phyloP scores from a whole-genome alignment of 1,140 invertebrate genomes.

The Papilio polyxenes region DNA sequence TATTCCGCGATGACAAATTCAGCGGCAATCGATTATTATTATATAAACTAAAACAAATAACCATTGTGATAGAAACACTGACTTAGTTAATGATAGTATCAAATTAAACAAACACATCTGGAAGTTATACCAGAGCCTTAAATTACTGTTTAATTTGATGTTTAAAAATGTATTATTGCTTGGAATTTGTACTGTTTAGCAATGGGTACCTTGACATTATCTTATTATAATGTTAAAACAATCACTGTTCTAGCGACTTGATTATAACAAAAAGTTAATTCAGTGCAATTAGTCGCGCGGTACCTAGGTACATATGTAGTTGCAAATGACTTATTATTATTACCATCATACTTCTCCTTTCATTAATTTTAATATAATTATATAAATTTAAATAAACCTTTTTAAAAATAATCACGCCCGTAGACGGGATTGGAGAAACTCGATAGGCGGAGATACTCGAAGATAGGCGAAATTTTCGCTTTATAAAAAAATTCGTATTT shows the following conservation, averaged over 20 bases:
- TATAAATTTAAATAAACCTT: not conserved
- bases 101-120: too few species aligned
- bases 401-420: too few species aligned
- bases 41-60: too few species aligned
- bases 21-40: too few species aligned
- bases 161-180: not conserved
- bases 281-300: not conserved
- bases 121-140: not conserved
- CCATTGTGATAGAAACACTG: too few species aligned
- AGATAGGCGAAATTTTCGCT: too few species aligned
- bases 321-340: not conserved
- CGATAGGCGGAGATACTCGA: too few species aligned
- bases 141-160: not conserved
- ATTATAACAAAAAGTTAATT: slow-evolving; percentile 20
- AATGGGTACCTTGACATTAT: not conserved
- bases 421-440: too few species aligned
- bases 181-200: not conserved
- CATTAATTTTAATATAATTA: not conserved
- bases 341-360: not conserved
- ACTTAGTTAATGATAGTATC: too few species aligned
- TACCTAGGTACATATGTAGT: not conserved
- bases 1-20: too few species aligned
- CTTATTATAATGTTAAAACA: not conserved
- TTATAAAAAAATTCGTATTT: too few species aligned
- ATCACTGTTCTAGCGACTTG: not conserved